These are phyloP conservation scores for Sciurus carolinensis DNA, from an alignment of 2,797 vertebrate species.

Conservation along the genomic window DNA sequence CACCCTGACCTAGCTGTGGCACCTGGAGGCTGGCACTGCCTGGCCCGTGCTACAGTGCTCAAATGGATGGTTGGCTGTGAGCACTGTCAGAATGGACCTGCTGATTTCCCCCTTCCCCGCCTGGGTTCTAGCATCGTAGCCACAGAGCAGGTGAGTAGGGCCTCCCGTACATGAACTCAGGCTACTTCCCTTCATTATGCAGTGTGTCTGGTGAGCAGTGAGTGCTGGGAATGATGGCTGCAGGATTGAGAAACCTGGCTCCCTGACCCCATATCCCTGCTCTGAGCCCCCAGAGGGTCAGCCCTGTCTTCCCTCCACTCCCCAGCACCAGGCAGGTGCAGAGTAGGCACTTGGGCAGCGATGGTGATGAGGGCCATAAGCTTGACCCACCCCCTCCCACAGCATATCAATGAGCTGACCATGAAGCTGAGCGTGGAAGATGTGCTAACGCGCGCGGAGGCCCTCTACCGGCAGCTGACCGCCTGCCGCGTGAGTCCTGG, in stretches of 20 bases:
- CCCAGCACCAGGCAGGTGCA: neutral
- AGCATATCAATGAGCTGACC: slow-evolving; percentile 96
- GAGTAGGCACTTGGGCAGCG: accelerated
- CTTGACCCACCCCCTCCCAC: slow-evolving; percentile 31
- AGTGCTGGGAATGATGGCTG: neutral
- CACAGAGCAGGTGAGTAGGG: neutral
- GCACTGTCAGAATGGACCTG: accelerated
- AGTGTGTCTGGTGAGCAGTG: neutral
- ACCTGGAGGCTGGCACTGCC: neutral
- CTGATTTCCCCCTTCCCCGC: neutral
- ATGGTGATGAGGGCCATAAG: neutral
- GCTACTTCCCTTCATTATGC: neutral
- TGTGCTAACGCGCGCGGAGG: slow-evolving; percentile 91
- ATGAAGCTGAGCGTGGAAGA: slow-evolving; percentile 95
- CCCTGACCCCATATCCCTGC: too few species aligned
- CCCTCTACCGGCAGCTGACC: slow-evolving; percentile 91
- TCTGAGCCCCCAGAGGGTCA: neutral
- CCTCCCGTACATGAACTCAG: neutral
- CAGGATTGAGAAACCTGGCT: neutral
- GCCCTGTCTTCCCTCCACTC: neutral
- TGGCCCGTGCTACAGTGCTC: neutral
- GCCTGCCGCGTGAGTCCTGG: slow-evolving; percentile 84
- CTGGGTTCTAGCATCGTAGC: too few species aligned
- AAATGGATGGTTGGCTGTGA: too few species aligned
- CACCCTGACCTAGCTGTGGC: neutral